Conservation (phyloP, 2,797 vertebrate genomes). For the Scolopax bukidnonensis region DNA sequence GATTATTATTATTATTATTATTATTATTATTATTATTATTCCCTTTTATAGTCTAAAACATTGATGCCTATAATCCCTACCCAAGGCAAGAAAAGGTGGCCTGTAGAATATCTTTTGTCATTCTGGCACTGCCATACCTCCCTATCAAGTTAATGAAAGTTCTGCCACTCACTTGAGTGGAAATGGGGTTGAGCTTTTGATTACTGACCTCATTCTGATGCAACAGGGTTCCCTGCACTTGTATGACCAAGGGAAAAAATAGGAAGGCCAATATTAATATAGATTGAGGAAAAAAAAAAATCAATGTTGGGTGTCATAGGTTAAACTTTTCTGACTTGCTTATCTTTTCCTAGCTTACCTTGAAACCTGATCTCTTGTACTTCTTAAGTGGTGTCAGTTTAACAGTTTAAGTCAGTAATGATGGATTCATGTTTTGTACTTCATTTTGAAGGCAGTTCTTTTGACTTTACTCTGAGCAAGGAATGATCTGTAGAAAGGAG, state of each 20-base stretch:
- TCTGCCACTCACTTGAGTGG: neutral
- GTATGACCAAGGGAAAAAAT: neutral
- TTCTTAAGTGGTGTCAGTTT: neutral
- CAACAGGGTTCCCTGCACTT: neutral
- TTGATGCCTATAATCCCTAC: neutral
- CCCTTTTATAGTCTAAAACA: neutral
- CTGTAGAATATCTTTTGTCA: neutral
- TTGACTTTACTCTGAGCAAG: neutral
- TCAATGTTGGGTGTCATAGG: neutral
- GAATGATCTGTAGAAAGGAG: neutral
- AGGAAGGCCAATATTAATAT: neutral
- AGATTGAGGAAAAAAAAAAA: neutral
- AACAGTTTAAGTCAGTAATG: neutral
- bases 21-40: too few relatives aligned
- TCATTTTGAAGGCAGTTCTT: neutral
- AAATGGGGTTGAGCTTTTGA: constrained; percentile 5
- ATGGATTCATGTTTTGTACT: neutral
- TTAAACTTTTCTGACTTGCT: neutral
- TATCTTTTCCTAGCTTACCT: neutral
- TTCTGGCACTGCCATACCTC: neutral
- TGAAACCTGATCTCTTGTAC: neutral
- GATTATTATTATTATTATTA: too few relatives aligned
- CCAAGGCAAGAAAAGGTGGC: neutral
- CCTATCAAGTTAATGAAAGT: neutral
- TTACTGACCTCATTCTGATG: neutral